Conservation (phyloP, 2,888 invertebrate genomes). For the Zhengitettix transpicula region DNA sequence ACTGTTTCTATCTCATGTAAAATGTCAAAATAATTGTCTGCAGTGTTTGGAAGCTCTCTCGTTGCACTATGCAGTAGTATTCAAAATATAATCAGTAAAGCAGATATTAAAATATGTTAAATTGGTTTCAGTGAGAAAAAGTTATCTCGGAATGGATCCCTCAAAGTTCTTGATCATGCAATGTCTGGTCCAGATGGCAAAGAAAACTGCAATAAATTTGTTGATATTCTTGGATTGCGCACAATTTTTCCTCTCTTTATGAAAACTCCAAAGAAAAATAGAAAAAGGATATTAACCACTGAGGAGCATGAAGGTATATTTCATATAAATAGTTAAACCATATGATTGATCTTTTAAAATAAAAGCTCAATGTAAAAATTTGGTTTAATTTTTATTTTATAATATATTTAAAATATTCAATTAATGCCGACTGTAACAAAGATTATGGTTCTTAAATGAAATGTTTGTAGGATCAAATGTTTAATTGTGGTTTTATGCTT, state of each 20-base stretch:
- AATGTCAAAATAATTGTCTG: neutral
- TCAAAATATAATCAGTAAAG: neutral
- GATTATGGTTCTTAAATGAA: too few relatives aligned
- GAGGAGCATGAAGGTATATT: constrained; percentile 72
- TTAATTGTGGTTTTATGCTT: too few relatives aligned
- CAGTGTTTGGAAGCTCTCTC: neutral
- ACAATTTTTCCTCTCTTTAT: constrained; percentile 97
- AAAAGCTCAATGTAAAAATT: too few relatives aligned
- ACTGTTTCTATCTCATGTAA: too few relatives aligned
- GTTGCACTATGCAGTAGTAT: neutral
- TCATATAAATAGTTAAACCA: too few relatives aligned
- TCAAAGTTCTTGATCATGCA: constrained; percentile 96
- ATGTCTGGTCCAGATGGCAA: constrained; percentile 84
- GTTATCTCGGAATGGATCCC: constrained; percentile 84
- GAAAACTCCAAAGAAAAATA: constrained; percentile 86
- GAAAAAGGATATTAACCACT: constrained; percentile 58
- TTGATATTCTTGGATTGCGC: constrained; percentile 88
- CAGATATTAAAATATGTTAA: neutral
- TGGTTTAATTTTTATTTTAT: too few relatives aligned
- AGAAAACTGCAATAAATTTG: constrained; percentile 94
- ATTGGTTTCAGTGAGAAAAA: constrained; percentile 67
- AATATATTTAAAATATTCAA: too few relatives aligned
- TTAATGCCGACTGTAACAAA: too few relatives aligned
- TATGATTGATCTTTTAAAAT: too few relatives aligned
- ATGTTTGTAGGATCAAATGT: too few relatives aligned